A percentile compares a stretch with the other conserved stretches of the same genome.
These are phyloP conservation scores for Pygocentrus nattereri DNA, from an alignment of 2,797 vertebrate genomes.

Conservation along the genomic window DNA sequence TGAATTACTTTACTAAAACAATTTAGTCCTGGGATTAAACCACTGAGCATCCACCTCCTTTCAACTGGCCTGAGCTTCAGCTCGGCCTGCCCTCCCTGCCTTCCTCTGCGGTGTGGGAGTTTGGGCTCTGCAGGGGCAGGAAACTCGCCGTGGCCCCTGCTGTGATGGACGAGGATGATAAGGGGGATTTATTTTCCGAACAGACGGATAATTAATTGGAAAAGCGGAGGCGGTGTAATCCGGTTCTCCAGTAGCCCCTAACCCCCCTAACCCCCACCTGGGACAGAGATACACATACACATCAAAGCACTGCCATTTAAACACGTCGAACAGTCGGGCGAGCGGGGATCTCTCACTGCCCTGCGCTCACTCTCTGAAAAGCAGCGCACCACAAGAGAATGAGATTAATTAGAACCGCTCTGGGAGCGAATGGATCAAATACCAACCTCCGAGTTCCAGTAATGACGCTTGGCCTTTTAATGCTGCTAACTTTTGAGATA, in stretches of 20 bases:
- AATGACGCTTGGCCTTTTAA: constrained; percentile 35
- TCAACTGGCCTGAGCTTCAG: not conserved
- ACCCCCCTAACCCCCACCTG: constrained; percentile 57
- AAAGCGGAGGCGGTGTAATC: constrained; percentile 66
- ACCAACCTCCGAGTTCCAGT: constrained; percentile 15
- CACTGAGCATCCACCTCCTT: not conserved
- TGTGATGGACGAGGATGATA: constrained; percentile 57
- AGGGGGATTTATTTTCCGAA: constrained; percentile 67
- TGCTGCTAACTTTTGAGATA: constrained; percentile 36
- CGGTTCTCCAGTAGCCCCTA: constrained; percentile 62
- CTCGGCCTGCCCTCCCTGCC: constrained; percentile 18
- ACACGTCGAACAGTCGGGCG: constrained; percentile 48
- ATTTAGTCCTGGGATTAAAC: not conserved
- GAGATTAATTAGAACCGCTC: constrained; percentile 37
- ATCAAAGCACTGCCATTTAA: constrained; percentile 59
- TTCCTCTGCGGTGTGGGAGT: not conserved
- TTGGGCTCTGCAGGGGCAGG: not conserved
- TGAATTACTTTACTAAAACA: no score
- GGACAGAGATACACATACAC: constrained; percentile 48
- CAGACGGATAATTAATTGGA: constrained; percentile 73
- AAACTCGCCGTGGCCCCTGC: constrained; percentile 19
- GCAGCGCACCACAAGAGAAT: constrained; percentile 6
- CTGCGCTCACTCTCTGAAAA: not conserved
- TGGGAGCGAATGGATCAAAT: constrained; percentile 43
- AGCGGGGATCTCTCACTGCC: constrained; percentile 25